Evolutionary conservation across 2,113 vertebrate species (phyloP), one percentile per base, ranked within the genome.

Genomic region (Thinocorus orbignyianus): DNA sequence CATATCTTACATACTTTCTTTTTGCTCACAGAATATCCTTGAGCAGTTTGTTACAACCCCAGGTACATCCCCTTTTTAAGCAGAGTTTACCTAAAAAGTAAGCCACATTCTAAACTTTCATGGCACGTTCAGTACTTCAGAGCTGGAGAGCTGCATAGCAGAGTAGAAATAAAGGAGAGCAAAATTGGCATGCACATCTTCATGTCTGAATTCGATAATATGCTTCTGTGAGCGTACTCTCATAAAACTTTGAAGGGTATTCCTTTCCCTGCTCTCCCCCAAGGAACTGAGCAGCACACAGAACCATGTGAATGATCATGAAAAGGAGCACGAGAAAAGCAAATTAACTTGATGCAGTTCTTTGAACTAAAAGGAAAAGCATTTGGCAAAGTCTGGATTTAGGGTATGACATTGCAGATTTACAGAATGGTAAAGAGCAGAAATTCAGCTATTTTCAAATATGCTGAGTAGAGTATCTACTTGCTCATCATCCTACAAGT

Each of bases 181-280:
- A 62, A 37, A 88, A 82, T 71, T 93, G 80, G 61, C 76, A 83
- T 65, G 35, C 41, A 93, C 69, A 68, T 64, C 86, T 93, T 88
- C 78, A 54, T 91, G 66, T 52, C 61, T 86, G 94, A 81, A 90
- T 96, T 93, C 84, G 90, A 81, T 88, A 94, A 88, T 95, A 86
- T 95, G 77, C 92, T 84, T 83, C 79, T 95, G 39, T 74, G 92
- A 96, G 76, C 44, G 46, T 39, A 83, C 49, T 62, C 76, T 96
- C 76, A 90, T 93, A 95, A 97, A 94, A 96, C 90, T 96, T 96
- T 94, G 92, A 92, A 92, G 80, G 70, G 48, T 61, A 81, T 92
- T 92, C 83, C 86, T 92, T 84, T 68, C 51, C 69, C 54, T 88
- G n/a, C 33, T 86, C 35, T 94, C 64, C 80, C 92, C 90, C 16